A percentile compares a stretch with the other conserved stretches of the same genome.
phyloP scores from a whole-genome alignment of 2,113 vertebrate species.

The Sander vitreus region DNA sequence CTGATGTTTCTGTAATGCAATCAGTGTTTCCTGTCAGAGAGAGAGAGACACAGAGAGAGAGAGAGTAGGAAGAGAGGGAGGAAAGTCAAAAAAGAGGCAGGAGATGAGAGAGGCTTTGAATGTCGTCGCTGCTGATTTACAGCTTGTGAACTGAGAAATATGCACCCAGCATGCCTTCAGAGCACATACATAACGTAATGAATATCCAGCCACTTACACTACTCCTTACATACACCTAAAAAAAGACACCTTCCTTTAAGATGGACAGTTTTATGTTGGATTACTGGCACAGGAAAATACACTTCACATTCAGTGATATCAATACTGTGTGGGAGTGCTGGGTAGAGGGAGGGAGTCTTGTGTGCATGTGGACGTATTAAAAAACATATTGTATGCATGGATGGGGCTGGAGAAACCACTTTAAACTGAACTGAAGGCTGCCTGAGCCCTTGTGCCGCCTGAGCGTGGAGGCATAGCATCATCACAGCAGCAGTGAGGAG shows the following conservation, averaged over 20 bases:
- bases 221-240: slow-evolving; percentile 7
- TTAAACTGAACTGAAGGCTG: slow-evolving; percentile 58
- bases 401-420: slow-evolving; percentile 62
- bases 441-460: slow-evolving; percentile 48
- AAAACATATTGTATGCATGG: slow-evolving; percentile 75
- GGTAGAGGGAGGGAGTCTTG: slow-evolving; percentile 27
- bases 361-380: slow-evolving; percentile 55
- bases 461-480: slow-evolving; percentile 70
- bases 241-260: slow-evolving; percentile 4
- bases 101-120: slow-evolving; percentile 42
- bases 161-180: slow-evolving; percentile 4
- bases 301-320: slow-evolving; percentile 37
- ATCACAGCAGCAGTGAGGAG: slow-evolving; percentile 55
- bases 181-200: not conserved
- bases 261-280: not conserved
- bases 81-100: slow-evolving; percentile 42
- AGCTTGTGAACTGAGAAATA: slow-evolving; percentile 54
- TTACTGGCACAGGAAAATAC: slow-evolving; percentile 16
- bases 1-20: slow-evolving; percentile 82
- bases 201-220: slow-evolving; percentile 17
- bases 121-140: slow-evolving; percentile 47
- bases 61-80: slow-evolving; percentile 8
- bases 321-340: slow-evolving; percentile 56
- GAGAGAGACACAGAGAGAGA: slow-evolving; percentile 12
- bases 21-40: slow-evolving; percentile 78